Evolutionary conservation across 2,797 vertebrate genomes (phyloP), one percentile per base, ranked within the genome.

Genomic region (Bradypodion pumilum): DNA sequence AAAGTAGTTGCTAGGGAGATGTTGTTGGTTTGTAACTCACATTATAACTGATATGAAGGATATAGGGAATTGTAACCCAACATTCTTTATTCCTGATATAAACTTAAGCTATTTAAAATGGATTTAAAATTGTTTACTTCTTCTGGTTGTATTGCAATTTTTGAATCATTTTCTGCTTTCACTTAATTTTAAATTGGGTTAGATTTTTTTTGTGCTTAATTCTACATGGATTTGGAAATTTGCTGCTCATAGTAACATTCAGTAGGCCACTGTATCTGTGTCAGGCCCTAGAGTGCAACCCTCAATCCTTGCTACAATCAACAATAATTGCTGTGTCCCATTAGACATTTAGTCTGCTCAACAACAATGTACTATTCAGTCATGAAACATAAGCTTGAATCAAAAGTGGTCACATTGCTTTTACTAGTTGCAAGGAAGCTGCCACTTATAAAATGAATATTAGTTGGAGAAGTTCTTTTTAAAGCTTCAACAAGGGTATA

Each of bases 341-440:
- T 65, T 42, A 59, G 68, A 72, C 52, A 16, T 70, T 40, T 60
- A 72, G 68, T 63, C 44, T 81, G 27, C 62, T 56, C 25, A 80
- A 74, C 25, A 77, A 70, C 40, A 83, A 44, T 70, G 65, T 37
- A 7, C 52, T 78, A 69, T 83, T 69, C 52, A 77, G 23, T 59
- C 49, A 15, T 60, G 65, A 70, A 44, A 77, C 52, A 65, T 37
- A 65, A 60, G 60, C n/a, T 74, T 66, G 60, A 82, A 32, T 74
- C 42, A 74, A 66, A 65, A 65, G 23, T 44, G 32, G 16, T 65
- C 15, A 32, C 56, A 63, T 21, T 46, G 10, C 59, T 68, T 68
- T 46, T 44, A 60, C 13, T 21, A 37, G 5, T 74, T 65, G 15
- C 23, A 82, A 65, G 81, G 13, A 74, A 65, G 52, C 44, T 27